Percentiles rank a stretch among this genome's conserved stretches.
These are phyloP conservation scores for Coleophora deauratella DNA, from an alignment of 2,888 invertebrate species.

Conservation along the genomic window DNA sequence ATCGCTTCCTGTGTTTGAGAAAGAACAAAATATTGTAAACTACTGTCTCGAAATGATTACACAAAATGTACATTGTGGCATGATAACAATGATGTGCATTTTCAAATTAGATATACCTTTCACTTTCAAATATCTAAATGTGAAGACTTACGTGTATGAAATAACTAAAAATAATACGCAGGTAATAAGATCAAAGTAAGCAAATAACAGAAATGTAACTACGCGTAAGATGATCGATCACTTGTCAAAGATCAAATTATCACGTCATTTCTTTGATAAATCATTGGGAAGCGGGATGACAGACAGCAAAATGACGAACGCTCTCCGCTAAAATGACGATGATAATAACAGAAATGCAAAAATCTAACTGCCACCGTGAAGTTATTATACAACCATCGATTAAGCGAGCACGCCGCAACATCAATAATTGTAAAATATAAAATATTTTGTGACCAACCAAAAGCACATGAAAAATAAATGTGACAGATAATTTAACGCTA, in stretches of 20 bases:
- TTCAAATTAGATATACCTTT: no score
- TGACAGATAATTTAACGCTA: not conserved
- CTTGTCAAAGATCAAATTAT: constrained; percentile 39
- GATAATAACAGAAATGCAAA: constrained; percentile 40
- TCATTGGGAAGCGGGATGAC: constrained; percentile 28
- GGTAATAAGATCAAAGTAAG: no score
- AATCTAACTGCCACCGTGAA: constrained; percentile 32
- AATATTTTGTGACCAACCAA: constrained; percentile 12
- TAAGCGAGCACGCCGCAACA: constrained; percentile 37
- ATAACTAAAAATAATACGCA: no score
- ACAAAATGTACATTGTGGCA: constrained; percentile 4
- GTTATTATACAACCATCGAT: constrained; percentile 47
- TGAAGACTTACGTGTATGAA: no score
- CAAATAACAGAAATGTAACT: constrained; percentile 12
- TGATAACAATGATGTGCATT: no score
- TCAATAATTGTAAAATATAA: constrained; percentile 35
- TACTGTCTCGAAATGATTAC: no score
- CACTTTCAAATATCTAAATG: no score
- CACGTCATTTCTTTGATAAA: constrained; percentile 36
- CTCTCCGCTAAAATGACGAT: constrained; percentile 8
- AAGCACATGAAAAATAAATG: not conserved
- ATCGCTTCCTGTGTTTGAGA: not conserved
- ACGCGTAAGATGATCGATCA: constrained; percentile 28
- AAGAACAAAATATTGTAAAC: not conserved
- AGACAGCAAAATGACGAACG: constrained; percentile 30